phyloP scores from a whole-genome alignment of 1,140 invertebrate genomes.

The Eupristina koningsbergeri region DNA sequence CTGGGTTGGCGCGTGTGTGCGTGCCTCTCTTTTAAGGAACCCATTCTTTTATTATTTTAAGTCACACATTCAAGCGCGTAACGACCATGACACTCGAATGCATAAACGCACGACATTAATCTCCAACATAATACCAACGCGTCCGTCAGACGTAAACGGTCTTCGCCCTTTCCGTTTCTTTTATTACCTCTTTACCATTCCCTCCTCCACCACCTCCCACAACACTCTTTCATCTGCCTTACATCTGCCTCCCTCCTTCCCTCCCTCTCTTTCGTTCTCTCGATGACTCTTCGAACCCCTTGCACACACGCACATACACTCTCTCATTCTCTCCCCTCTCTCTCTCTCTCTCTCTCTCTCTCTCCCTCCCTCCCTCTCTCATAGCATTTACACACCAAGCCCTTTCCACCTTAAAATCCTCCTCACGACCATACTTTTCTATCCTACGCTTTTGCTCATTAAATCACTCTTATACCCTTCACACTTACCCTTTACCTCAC shows the following conservation, averaged over 20 bases:
- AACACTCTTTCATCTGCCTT: constrained; percentile 35
- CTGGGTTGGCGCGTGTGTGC: neutral
- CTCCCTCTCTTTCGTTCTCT: no score
- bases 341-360: no score
- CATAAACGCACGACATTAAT: constrained; percentile 65
- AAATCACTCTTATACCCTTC: neutral
- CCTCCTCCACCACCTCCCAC: neutral
- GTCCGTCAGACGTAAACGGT: constrained; percentile 48
- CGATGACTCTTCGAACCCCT: no score
- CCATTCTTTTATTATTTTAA: no score
- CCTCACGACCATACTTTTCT: neutral
- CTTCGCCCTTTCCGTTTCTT: constrained; percentile 39
- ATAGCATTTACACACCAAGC: no score
- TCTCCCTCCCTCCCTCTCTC: no score
- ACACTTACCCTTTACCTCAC: neutral
- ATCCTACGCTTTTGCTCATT: neutral
- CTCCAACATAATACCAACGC: constrained; percentile 62
- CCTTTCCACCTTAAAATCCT: no score
- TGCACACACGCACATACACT: neutral
- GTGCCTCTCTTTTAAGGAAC: constrained; percentile 26
- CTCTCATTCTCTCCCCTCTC: no score
- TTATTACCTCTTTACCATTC: constrained; percentile 43
- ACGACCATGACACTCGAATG: constrained; percentile 55
- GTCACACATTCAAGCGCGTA: constrained; percentile 46
- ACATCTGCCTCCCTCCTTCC: neutral